phyloP scores from a whole-genome alignment of 1,140 invertebrate genomes.

The Eulimnadia texana region DNA sequence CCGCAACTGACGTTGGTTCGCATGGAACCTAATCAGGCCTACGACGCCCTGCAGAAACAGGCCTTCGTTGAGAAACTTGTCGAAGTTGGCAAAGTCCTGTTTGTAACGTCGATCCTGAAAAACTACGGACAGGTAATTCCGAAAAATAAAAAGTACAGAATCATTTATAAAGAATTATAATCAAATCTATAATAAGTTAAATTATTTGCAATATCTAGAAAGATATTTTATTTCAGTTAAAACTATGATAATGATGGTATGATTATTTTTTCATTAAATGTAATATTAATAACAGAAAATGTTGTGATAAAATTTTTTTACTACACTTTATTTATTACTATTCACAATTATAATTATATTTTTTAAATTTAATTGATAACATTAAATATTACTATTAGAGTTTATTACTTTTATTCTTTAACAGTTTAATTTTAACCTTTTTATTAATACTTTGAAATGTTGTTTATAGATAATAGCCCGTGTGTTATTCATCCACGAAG shows the following conservation, averaged over 20 bases:
- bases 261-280: not conserved
- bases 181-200: too few species aligned
- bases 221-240: conserved; percentile 18
- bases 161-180: not conserved
- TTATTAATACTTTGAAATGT: not conserved
- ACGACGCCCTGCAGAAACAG: conserved; percentile 78
- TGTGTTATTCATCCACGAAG: conserved; percentile 97
- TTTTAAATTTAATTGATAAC: too few species aligned
- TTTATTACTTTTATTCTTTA: too few species aligned
- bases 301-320: too few species aligned
- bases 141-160: not conserved
- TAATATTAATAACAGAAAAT: too few species aligned
- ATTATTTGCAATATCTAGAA: too few species aligned
- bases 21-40: conserved; percentile 82
- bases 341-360: too few species aligned
- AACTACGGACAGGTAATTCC: conserved; percentile 28
- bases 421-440: too few species aligned
- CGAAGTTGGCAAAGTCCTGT: conserved; percentile 79
- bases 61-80: conserved; percentile 89
- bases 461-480: conserved; percentile 63
- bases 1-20: conserved; percentile 89
- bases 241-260: too few species aligned
- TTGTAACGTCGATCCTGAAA: conserved; percentile 35
- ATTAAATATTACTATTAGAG: too few species aligned
- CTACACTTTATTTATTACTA: too few species aligned